Conservation (phyloP, 2,113 vertebrate species). For the Meles meles region DNA sequence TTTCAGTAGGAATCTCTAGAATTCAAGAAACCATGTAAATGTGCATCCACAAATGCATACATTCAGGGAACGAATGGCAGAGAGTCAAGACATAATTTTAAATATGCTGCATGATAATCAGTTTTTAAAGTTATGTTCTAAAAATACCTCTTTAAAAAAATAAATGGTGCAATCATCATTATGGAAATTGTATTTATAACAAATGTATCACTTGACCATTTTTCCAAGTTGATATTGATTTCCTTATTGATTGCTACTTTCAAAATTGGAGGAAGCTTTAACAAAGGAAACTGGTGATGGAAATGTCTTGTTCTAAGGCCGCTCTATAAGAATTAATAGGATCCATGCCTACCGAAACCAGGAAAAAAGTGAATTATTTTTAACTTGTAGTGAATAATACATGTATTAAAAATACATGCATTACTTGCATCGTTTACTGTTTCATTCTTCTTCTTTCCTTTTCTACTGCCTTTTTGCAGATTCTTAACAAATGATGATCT, state of each 20-base stretch:
- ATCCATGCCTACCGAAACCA: background rate
- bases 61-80: background rate
- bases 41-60: background rate
- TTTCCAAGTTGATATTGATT: conserved; percentile 2
- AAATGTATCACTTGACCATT: background rate
- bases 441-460: background rate
- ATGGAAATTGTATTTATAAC: background rate
- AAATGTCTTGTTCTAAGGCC: background rate
- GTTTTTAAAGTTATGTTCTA: background rate
- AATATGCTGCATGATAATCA: background rate
- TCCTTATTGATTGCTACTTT: conserved; percentile 23
- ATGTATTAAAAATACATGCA: background rate
- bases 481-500: background rate
- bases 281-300: background rate
- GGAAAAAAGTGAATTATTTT: background rate
- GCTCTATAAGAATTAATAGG: background rate
- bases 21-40: background rate
- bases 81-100: background rate
- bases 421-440: background rate
- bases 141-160: background rate
- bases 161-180: background rate
- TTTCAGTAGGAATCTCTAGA: background rate
- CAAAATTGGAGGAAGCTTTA: background rate
- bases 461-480: background rate
- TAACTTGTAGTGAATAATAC: background rate